phyloP scores from a whole-genome alignment of 2,888 invertebrate species.

The Junonia oenone region DNA sequence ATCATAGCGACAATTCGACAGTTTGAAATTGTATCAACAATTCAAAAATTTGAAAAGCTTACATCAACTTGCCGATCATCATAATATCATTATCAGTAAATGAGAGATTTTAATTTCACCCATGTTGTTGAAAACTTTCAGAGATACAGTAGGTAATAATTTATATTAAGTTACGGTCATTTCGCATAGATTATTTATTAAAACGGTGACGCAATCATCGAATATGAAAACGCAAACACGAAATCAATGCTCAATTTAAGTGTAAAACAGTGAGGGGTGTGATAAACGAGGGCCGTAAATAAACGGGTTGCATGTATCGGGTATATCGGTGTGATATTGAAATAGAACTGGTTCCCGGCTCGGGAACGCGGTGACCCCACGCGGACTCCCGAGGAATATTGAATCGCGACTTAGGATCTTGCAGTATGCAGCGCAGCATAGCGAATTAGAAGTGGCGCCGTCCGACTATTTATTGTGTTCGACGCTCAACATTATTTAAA shows the following conservation, averaged over 20 bases:
- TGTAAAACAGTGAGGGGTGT: slow-evolving; percentile 23
- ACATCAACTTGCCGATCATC: not conserved
- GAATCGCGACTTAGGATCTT: slow-evolving; percentile 62
- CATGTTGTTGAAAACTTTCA: not conserved
- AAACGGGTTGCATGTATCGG: slow-evolving; percentile 52
- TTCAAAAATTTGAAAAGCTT: not conserved
- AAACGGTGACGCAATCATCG: slow-evolving; percentile 1
- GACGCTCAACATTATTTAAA: slow-evolving; percentile 26
- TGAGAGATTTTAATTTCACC: not conserved
- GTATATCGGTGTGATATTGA: slow-evolving; percentile 69
- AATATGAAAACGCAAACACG: slow-evolving; percentile 3
- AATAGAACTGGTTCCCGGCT: slow-evolving; percentile 67
- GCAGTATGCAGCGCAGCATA: slow-evolving; percentile 47
- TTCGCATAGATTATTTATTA: not conserved
- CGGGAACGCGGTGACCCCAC: slow-evolving; percentile 67
- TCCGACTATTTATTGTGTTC: slow-evolving; percentile 58
- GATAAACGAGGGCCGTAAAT: slow-evolving; percentile 42
- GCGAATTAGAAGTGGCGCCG: slow-evolving; percentile 69
- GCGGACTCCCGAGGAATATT: slow-evolving; percentile 61
- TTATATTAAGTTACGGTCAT: not conserved
- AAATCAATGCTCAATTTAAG: slow-evolving; percentile 7
- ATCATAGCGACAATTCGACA: not conserved
- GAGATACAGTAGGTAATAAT: not conserved
- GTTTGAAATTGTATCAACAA: not conserved
- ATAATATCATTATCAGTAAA: not conserved